A percentile compares a stretch with the other conserved stretches of the same genome.
Evolutionary conservation across 1,140 invertebrate species (phyloP).

Genomic region (Vollenhovia emeryi): DNA sequence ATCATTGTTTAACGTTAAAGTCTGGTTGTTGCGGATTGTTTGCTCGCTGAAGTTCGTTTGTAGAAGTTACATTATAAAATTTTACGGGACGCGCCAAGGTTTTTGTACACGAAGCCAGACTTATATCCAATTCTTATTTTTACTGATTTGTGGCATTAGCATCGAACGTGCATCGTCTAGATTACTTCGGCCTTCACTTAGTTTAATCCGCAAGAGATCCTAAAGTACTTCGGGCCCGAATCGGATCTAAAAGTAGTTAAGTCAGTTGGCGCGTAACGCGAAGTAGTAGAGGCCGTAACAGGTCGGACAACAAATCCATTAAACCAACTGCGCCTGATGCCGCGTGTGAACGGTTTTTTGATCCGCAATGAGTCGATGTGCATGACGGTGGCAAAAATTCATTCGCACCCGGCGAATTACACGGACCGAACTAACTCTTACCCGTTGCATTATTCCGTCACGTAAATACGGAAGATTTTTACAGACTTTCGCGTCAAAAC

Average conservation of each 20-base stretch:
- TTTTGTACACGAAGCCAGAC: neutral
- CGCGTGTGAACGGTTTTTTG: slow-evolving; percentile 11
- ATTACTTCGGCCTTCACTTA: slow-evolving; percentile 31
- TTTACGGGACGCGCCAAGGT: neutral
- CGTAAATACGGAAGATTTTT: neutral
- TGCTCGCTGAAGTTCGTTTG: too few species aligned
- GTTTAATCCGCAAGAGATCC: slow-evolving; percentile 45
- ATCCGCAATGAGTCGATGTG: slow-evolving; percentile 1
- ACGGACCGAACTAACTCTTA: neutral
- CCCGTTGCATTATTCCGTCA: neutral
- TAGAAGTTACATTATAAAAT: neutral
- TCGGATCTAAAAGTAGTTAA: slow-evolving; percentile 56
- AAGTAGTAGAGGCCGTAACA: slow-evolving; percentile 52
- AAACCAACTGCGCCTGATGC: slow-evolving; percentile 17
- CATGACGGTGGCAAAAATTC: neutral
- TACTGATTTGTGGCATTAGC: neutral
- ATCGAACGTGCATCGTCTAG: neutral
- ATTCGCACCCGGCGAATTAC: neutral
- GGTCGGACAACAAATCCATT: slow-evolving; percentile 52
- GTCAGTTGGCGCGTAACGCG: slow-evolving; percentile 21
- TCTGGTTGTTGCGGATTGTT: too few species aligned
- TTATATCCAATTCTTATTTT: neutral
- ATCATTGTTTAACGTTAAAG: neutral
- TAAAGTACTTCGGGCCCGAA: slow-evolving; percentile 18
- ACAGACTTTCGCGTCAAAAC: neutral